Base-by-base conservation (phyloP, 2,888 invertebrate genomes). In the Euplagia quadripunctaria region DNA sequence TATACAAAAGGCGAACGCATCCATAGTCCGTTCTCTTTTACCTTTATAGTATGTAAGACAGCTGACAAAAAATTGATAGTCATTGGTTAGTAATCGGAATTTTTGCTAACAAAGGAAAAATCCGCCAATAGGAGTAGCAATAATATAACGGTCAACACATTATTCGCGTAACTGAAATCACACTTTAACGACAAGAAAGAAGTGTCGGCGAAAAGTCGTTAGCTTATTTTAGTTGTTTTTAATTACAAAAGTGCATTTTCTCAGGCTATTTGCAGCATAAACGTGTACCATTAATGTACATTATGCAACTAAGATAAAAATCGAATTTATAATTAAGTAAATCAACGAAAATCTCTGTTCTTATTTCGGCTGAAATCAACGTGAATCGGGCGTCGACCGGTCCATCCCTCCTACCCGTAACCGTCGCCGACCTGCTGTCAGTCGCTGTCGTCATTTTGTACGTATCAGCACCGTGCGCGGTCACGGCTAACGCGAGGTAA, bases 381-480 rank as follows among this genome's bases (percentile, higher is more conserved):
- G 91, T 91, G 89, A 93, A 92, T 93, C 95, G 95, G 95, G 95
- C 95, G 95, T 95, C 95, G 91, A 95, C 95, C 95, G 95, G 94
- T 95, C 89, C 94, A 93, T 94, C 95, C 95, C 94, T 94, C 89
- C 94, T 93, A 93, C 93, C 88, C 87, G 90, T 91, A 90, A 93
- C 93, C 93, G 94, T 92, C 91, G 91, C 88, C 81, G 82, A 72
- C 73, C 79, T 79, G 78, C 85, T 82, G 87, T 88, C 89, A 83
- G 89, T 89, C 89, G 87, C 89, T 87, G 84, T 93, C 93, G 92
- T 94, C 94, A 94, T 94, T 95, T 95, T 91, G 91, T 93, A 89
- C 87, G 90, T 90, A 91, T 90, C 89, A 87, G 91, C 91, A 91
- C 90, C 89, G 91, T 90, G 89, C 84, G 85, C 87, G 88, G 89